These are phyloP conservation scores for Idris sp. DNA, from an alignment of 1,140 invertebrate species.

Conservation along the genomic window DNA sequence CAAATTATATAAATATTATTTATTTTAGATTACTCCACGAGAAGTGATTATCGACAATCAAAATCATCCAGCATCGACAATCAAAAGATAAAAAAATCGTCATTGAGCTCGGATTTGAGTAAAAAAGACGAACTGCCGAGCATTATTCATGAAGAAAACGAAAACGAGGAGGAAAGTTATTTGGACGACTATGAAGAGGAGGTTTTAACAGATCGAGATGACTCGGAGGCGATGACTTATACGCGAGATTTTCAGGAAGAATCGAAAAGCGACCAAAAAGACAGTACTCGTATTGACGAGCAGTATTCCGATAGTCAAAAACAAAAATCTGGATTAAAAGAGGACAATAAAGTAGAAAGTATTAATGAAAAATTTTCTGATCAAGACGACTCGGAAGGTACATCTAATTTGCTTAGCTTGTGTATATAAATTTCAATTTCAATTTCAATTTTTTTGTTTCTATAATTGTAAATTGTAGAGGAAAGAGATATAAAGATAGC, in stretches of 20 bases:
- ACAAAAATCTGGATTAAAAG: conserved; percentile 30
- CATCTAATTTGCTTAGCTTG: conserved; percentile 12
- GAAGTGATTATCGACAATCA: background rate
- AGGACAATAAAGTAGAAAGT: conserved; percentile 11
- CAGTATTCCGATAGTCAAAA: conserved; percentile 31
- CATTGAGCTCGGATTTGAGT: too few species aligned
- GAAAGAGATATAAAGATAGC: too few species aligned
- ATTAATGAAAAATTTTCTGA: conserved; percentile 3
- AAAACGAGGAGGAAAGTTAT: conserved; percentile 34
- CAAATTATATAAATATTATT: background rate
- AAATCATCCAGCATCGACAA: background rate
- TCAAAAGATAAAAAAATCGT: background rate
- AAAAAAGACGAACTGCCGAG: conserved; percentile 6
- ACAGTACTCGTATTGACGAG: conserved; percentile 15
- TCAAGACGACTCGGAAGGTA: conserved; percentile 28
- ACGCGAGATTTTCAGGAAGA: conserved; percentile 23
- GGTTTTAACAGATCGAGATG: conserved; percentile 29
- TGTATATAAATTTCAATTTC: background rate
- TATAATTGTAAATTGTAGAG: too few species aligned
- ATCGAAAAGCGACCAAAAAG: conserved; percentile 28
- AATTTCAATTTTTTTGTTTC: too few species aligned
- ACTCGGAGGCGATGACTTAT: conserved; percentile 33
- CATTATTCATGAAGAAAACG: conserved; percentile 35
- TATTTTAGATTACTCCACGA: background rate
- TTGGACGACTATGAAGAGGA: conserved; percentile 50